phyloP scores from a whole-genome alignment of 1,140 invertebrate genomes.

The Brachionus plicatilis region DNA sequence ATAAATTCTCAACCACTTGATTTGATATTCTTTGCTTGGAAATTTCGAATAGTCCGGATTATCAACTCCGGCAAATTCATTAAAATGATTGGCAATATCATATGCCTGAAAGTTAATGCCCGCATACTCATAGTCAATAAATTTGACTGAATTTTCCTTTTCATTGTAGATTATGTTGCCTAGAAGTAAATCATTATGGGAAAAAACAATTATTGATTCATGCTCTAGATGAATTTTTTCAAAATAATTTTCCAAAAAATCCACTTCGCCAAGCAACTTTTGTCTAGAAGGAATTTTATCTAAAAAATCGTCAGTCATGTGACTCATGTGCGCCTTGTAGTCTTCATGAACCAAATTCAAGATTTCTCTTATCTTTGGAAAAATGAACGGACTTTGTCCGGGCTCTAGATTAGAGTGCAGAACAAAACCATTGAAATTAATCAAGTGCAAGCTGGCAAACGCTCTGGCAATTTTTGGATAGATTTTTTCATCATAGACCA shows the following conservation, averaged over 20 bases:
- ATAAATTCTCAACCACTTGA: constrained; percentile 29
- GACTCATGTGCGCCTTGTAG: neutral
- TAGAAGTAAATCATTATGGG: constrained; percentile 92
- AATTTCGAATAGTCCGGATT: constrained; percentile 62
- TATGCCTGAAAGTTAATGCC: constrained; percentile 86
- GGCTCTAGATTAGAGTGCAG: neutral
- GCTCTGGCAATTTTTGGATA: constrained; percentile 36
- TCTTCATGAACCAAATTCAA: constrained; percentile 1
- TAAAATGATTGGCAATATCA: constrained; percentile 97
- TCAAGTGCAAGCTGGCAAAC: constrained; percentile 41
- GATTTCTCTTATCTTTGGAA: constrained; percentile 13
- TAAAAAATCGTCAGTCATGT: constrained; percentile 12
- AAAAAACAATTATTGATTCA: constrained; percentile 69
- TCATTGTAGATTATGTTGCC: constrained; percentile 83
- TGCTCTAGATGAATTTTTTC: constrained; percentile 41
- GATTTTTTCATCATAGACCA: constrained; percentile 66
- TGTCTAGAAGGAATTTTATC: neutral
- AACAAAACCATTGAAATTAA: constrained; percentile 7
- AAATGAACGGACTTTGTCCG: constrained; percentile 2
- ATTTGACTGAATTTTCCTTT: constrained; percentile 65
- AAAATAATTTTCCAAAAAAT: constrained; percentile 43
- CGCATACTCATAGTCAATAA: constrained; percentile 97
- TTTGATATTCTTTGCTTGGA: constrained; percentile 66
- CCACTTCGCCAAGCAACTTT: neutral
- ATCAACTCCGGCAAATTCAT: constrained; percentile 81